Base-by-base conservation (phyloP, 1,140 invertebrate species). In the Aphidius gifuensis region DNA sequence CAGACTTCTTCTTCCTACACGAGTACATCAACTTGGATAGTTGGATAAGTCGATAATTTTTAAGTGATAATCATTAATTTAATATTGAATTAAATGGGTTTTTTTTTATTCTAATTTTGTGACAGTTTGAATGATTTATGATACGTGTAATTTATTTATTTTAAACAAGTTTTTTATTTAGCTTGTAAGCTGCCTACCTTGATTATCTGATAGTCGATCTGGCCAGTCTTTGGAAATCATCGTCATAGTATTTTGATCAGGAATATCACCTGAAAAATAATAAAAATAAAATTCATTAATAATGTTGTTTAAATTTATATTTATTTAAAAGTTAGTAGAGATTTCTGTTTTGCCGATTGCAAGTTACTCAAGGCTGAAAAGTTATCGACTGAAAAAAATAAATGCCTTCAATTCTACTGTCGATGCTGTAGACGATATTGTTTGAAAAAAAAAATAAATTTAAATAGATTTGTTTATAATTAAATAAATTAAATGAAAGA, bases 1-100 rank as follows among this genome's bases (percentile, higher is more conserved):
- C 4, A 45, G 54, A 55, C 59, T 66, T 57, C 59, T 43, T 57
- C 64, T 43, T 57, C 59, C 39, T 51, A 54, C 57, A 23, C 23
- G 11, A 46, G n/a, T 32, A 43, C 23, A 9, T 43, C 44, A 47
- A 45, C 40, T 6, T 4, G 49, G 40, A 53, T 54, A 48, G 62
- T 6, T 4, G 49, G 40, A 53, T 54, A 48, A 65, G 65, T 53
- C 40, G 16, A 65, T 59, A 60, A 59, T 48, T 60, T 23, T 5
- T 32, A 3, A 32, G 23, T 32, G 4, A 32, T 32, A 32, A 32
- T 32, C 23, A 32, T 32, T 32, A 32, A 32, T 32, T 32, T 32
- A 32, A 32, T 32, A 32, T 32, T 16, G 16, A 16, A 16, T 16
- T 16, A 16, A 0, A 16, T 16, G 16, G 16, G 1, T 16, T 16